Base-by-base conservation (phyloP, 2,113 vertebrate species). In the Plecotus auritus region DNA sequence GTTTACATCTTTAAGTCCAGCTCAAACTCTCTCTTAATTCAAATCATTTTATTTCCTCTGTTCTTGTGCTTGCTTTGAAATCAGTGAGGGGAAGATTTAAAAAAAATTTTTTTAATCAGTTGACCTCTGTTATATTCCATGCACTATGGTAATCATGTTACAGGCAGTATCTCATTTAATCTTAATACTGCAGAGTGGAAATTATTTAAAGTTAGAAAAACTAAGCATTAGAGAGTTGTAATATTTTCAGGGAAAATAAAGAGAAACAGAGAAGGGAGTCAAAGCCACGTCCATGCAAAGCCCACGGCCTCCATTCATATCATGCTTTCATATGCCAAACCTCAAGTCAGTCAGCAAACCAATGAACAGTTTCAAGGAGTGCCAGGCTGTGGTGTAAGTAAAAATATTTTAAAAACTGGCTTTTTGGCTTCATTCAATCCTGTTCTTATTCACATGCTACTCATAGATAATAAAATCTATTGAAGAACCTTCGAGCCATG, bases 121-220 rank as follows among this genome's bases (percentile, higher is more conserved):
- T 66, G 35, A 90, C 30, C 5, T 64, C 49, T 74, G 7, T 56
- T 40, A 42, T 51, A 87, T 82, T 9, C 9, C 14, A 67, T n/a
- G 1, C 8, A 72, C 40, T 73, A 28, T 28, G 17, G 5, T 66
- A 69, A 70, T 91, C 40, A 66, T 9, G 70, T 45, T 45, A 20
- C 16, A 85, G 70, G 17, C 7, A 5, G 59, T 85, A 88, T 45
- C 18, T 88, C 47, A 67, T 72, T 26, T 67, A 77, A 94, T 40
- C 18, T 94, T 90, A 22, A 78, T 17, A 91, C 9, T 61, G 28
- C 7, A 77, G 16, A 67, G 22, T 61, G 16, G 20, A 89, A 76
- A 70, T 95, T 49, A n/a, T n/a, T 90, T 90, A 32, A 86, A 93
- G 61, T 64, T 9, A 76, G 49, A 30, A 26, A 94, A 95, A 66